Evolutionary conservation across 2,797 vertebrate genomes (phyloP), one percentile per base, ranked within the genome.

Genomic region (Pantherophis alleghaniensis): DNA sequence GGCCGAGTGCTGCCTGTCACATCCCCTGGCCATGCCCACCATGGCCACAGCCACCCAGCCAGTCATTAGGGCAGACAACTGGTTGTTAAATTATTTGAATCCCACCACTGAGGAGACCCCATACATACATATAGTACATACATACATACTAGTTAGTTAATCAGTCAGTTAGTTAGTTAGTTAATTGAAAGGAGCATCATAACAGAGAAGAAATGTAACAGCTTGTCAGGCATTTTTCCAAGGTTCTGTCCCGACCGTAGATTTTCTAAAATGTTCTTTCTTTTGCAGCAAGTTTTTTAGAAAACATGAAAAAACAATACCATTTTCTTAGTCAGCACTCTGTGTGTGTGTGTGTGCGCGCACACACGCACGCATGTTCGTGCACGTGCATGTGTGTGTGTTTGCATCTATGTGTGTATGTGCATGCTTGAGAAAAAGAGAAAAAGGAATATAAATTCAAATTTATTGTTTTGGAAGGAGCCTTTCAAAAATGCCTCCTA

Each of bases 401-500:
- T 79, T 1, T 79, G 32, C 7, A 20, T 20, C 32, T 37, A 37
- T 74, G 66, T 74, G 6, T 20, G 3, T 79, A 20, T 79, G 32
- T 42, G 16, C 4, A 0, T 42, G 18, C 20, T 79, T 42, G 4
- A 79, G 37, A 79, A 42, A 79, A 47, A 22, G 3, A 79, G 18
- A 11, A 37, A 42, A 22, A 2, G 6, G 32, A 79, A 79, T 11
- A 37, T 47, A 42, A n/a, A 18, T 13, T 16, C 92, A 92, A 86
- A 95, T 94, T 61, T 59, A 60, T 69, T 66, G 0, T 32, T 7
- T 91, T 90, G 2, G 26, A 91, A 57, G 32, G 66, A 90, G 95
- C 42, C 32, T 94, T 97, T 97, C 66, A 93, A 88, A 94, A 96
- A 95, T 95, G n/a, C 94, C 92, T 94, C 86, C 47, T 53, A 57